Percentiles rank a stretch among this genome's conserved stretches.
phyloP scores from a whole-genome alignment of 2,888 invertebrate species.

The Lobophora halterata region DNA sequence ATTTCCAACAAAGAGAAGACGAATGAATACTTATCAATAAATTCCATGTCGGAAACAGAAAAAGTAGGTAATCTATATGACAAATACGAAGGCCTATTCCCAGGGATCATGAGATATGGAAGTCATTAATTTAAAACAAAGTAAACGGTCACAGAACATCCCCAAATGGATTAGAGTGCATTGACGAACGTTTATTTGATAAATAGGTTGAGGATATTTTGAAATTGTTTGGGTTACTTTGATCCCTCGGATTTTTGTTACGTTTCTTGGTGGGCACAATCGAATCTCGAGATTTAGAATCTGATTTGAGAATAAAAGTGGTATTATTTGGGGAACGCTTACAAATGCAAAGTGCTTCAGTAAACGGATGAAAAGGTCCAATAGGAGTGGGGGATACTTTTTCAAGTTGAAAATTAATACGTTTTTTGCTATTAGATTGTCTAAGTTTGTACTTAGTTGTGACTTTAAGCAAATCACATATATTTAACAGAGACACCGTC shows the following conservation, averaged over 20 bases:
- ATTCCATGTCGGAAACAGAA: conserved; percentile 55
- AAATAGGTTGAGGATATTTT: conserved; percentile 43
- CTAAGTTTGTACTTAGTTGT: too few species aligned
- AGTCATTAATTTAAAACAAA: conserved; percentile 67
- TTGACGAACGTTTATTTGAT: conserved; percentile 53
- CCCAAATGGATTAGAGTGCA: conserved; percentile 51
- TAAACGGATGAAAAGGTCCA: too few species aligned
- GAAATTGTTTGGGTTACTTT: conserved; percentile 29
- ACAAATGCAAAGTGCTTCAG: too few species aligned
- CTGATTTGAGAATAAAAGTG: conserved; percentile 10
- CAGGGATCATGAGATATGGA: conserved; percentile 58
- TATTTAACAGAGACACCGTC: too few species aligned
- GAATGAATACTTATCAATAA: conserved; percentile 48
- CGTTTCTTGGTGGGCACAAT: conserved; percentile 12
- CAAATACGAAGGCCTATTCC: conserved; percentile 64
- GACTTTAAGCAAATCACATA: too few species aligned
- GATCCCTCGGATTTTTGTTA: conserved; percentile 20
- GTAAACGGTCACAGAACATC: conserved; percentile 49
- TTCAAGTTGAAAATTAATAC: too few species aligned
- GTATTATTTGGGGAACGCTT: neutral
- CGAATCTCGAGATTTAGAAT: conserved; percentile 14
- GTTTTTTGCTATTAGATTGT: too few species aligned
- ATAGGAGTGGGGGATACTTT: too few species aligned
- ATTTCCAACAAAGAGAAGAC: conserved; percentile 36
- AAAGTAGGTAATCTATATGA: conserved; percentile 70